Evolutionary conservation across 1,140 invertebrate species (phyloP).

Genomic region (Pentalonia nigronervosa): DNA sequence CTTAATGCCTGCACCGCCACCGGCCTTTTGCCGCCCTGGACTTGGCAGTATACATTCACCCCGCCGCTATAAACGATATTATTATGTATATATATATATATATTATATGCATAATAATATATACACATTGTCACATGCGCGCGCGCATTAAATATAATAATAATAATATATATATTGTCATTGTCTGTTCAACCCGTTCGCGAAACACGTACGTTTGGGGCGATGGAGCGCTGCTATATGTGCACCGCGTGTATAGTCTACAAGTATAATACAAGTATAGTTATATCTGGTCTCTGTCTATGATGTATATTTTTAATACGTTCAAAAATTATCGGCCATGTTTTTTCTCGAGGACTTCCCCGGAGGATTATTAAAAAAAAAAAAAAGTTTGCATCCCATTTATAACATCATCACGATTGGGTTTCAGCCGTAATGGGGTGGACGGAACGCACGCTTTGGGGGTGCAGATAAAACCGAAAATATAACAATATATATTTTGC

Average conservation of each 20-base stretch:
- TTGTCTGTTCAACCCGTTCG: conserved; percentile 52
- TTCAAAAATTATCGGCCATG: conserved; percentile 45
- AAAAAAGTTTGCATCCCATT: conserved; percentile 8
- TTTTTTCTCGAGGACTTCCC: conserved; percentile 35
- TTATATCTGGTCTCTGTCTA: background rate
- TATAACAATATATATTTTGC: conserved; percentile 30
- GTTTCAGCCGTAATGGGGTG: background rate
- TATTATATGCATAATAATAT: no score
- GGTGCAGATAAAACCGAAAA: conserved; percentile 19
- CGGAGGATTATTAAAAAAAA: conserved; percentile 20
- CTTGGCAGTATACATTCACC: background rate
- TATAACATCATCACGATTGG: background rate
- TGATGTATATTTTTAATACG: background rate
- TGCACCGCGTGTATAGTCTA: background rate
- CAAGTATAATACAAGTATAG: no score
- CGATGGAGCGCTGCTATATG: background rate
- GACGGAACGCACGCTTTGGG: background rate
- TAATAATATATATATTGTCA: conserved; percentile 6
- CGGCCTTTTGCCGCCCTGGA: background rate
- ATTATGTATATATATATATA: background rate
- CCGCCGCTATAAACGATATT: background rate
- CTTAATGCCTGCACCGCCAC: conserved; percentile 40
- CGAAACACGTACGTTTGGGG: background rate
- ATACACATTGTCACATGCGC: conserved; percentile 28
- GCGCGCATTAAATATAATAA: background rate